Evolutionary conservation across 2,113 vertebrate genomes (phyloP), one percentile per base, ranked within the genome.

Genomic region (Aldabrachelys gigantea): DNA sequence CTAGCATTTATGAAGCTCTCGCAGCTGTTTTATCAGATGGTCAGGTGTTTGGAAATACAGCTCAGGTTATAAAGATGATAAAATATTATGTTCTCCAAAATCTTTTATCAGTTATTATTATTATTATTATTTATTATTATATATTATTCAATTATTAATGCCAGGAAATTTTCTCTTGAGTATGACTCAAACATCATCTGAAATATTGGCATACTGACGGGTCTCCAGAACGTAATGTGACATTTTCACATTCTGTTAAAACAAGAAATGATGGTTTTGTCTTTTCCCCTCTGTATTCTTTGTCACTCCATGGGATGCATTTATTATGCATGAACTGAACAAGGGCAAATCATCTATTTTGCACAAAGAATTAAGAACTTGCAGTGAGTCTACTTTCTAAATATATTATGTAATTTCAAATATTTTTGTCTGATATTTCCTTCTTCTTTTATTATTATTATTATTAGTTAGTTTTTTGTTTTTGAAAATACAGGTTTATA

Each of bases 211-310:
- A 11, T 0, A 8, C 47, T 94, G 85, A 65, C 57, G 94, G 83
- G 75, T 92, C 50, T 94, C 82, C 82, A 79, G 14, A 1, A 17
- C 89, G 94, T 89, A 81, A 86, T 89, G 17, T 59, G 62, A 83
- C 10, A 35, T 94, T 95, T 90, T 49, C 29, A n/a, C 57, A 76
- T 5, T 47, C 84, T 38, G 87, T 87, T 82, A 59, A 85, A 88
- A 88, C 90, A 85, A 80, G 47, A 94, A 84, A 84, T 81, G 21
- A n/a, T 79, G 41, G 56, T 95, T 90, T 89, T 93, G 79, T 97
- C 79, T 69, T 90, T 81, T 91, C 78, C 57, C 6, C 53, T 91
- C 6, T 95, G 47, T 27, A 22, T 82, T 89, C 25, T 52, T 14
- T 59, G 90, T 59, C 75, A 83, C 95, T 96, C 87, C 76, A 88